These are phyloP conservation scores for Drosophila sechellia DNA, from an alignment of 1,140 invertebrate genomes.

Conservation along the genomic window DNA sequence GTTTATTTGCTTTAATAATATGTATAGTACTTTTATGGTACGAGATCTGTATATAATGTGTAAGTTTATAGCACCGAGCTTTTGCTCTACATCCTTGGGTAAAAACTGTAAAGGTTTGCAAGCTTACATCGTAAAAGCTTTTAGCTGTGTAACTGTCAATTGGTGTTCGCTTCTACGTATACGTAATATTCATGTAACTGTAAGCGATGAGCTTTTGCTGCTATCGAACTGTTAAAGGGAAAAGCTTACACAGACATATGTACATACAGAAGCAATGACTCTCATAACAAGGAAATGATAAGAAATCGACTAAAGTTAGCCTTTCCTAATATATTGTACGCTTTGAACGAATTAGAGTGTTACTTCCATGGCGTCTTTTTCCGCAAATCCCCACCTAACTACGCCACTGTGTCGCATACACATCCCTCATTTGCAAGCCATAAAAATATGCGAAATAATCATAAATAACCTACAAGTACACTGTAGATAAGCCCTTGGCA, in stretches of 20 bases:
- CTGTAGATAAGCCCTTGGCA: constrained; percentile 52
- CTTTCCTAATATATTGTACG: neutral
- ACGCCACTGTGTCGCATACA: constrained; percentile 14
- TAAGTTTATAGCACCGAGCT: constrained; percentile 24
- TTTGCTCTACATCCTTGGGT: constrained; percentile 1
- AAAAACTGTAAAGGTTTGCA: neutral
- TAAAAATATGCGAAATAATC: constrained; percentile 51
- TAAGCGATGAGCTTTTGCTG: constrained; percentile 14
- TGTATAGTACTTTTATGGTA: no score
- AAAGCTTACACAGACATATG: constrained; percentile 16
- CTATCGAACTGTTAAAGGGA: constrained; percentile 1
- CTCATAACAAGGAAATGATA: constrained; percentile 20
- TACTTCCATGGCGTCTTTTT: neutral
- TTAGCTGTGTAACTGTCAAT: constrained; percentile 4
- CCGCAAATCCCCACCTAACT: neutral
- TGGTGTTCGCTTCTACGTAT: neutral
- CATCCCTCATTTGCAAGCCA: constrained; percentile 49
- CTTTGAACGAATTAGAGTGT: neutral
- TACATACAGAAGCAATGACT: neutral
- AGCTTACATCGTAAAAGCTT: constrained; percentile 18
- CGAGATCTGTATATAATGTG: neutral
- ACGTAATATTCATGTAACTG: constrained; percentile 3
- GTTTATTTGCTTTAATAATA: no score
- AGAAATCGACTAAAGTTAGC: constrained; percentile 1
- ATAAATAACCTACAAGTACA: constrained; percentile 69